These are phyloP conservation scores for Vanacampus margaritifer DNA, from an alignment of 2,113 vertebrate species.

Conservation along the genomic window DNA sequence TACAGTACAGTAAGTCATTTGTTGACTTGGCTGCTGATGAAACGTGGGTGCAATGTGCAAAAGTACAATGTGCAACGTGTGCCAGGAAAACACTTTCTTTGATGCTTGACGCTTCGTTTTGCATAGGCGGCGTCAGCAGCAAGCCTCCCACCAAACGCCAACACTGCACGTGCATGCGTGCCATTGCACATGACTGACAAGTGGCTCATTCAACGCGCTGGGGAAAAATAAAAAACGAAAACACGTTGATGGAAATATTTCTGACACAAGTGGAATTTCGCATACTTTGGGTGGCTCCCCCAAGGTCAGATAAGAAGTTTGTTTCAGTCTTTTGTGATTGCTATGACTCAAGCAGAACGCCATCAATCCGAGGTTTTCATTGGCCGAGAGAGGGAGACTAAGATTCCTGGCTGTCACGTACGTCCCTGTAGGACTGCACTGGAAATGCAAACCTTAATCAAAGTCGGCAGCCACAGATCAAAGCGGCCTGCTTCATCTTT, in stretches of 20 bases:
- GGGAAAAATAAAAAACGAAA: background rate
- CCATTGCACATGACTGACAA: constrained; percentile 30
- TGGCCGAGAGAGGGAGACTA: constrained; percentile 57
- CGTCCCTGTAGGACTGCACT: constrained; percentile 78
- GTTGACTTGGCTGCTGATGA: constrained; percentile 59
- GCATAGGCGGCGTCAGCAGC: constrained; percentile 18
- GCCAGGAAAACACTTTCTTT: constrained; percentile 38
- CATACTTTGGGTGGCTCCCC: constrained; percentile 18
- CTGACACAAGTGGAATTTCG: constrained; percentile 14
- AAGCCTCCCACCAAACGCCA: constrained; percentile 51
- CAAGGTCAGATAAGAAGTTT: constrained; percentile 21
- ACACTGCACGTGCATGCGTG: constrained; percentile 13
- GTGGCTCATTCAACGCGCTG: constrained; percentile 30
- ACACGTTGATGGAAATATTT: constrained; percentile 24
- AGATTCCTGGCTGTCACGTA: constrained; percentile 71
- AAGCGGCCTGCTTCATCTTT: constrained; percentile 78
- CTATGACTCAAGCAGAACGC: constrained; percentile 52
- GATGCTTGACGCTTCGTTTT: constrained; percentile 27
- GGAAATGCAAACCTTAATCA: constrained; percentile 84
- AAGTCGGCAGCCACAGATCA: constrained; percentile 79
- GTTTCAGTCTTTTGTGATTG: constrained; percentile 27
- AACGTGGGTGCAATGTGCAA: constrained; percentile 53
- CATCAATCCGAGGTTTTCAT: constrained; percentile 58
- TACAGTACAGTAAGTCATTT: constrained; percentile 25
- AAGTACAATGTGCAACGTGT: constrained; percentile 41